Evolutionary conservation across 2,888 invertebrate genomes (phyloP).

Genomic region (Stenotaenia linearis): DNA sequence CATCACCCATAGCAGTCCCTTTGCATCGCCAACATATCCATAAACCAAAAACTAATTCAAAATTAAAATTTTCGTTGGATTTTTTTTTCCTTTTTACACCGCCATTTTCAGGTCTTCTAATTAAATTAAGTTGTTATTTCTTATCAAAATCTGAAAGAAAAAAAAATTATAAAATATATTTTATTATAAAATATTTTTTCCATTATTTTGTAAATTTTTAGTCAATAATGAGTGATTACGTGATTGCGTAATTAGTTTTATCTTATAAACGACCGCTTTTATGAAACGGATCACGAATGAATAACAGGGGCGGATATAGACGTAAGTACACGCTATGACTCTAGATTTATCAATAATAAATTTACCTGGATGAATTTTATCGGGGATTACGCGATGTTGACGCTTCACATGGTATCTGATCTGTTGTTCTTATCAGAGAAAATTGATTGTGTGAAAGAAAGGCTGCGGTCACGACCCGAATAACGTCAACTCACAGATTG

Average conservation of each 20-base stretch:
- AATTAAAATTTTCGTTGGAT: neutral
- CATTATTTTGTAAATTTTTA: neutral
- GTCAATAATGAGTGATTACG: neutral
- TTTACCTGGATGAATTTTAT: neutral
- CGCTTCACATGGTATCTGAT: neutral
- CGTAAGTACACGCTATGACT: neutral
- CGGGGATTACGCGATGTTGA: neutral
- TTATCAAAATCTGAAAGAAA: too few relatives aligned
- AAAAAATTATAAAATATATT: too few relatives aligned
- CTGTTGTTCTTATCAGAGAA: neutral
- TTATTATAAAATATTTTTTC: too few relatives aligned
- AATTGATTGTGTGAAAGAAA: neutral
- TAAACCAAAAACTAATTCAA: neutral
- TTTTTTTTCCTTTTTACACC: neutral
- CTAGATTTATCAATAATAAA: neutral
- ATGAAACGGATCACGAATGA: neutral
- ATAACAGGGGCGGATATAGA: neutral
- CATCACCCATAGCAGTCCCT: neutral
- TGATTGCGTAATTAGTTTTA: neutral
- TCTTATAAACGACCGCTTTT: neutral
- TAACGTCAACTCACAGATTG: neutral
- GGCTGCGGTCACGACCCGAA: neutral
- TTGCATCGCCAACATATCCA: neutral
- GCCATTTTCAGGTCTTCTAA: neutral
- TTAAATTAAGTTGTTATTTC: too few relatives aligned